Evolutionary conservation across 2,888 invertebrate species (phyloP), one percentile per base, ranked within the genome.

Genomic region (Acleris emargana): DNA sequence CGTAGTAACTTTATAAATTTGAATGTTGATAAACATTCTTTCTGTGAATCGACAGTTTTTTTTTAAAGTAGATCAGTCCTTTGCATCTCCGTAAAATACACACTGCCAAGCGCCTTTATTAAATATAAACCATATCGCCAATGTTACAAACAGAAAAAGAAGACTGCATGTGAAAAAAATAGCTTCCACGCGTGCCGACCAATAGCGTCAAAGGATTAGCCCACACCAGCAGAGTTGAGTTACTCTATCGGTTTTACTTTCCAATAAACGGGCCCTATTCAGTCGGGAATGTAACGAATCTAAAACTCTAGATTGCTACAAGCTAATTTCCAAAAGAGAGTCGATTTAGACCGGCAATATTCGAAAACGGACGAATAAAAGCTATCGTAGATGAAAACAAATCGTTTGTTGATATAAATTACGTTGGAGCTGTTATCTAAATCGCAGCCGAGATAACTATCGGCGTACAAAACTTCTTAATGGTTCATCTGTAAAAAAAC

Each of bases 401-500:
- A 63, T 63, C 51, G 58, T 57, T 62, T 51, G 45, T 49, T 47
- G 61, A 54, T 22, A 62, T 17, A 13, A 61, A 63, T 69, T 66
- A 54, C 52, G 42, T 43, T 28, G 47, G 58, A 42, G 22, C 62
- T 67, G 57, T 69, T 68, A 71, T 70, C 66, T 69, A 64, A 70
- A 69, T 68, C 64, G 55, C 68, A 43, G 52, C 59, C 43, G 38
- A 50, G 70, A 70, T 70, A 64, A 59, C 42, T 43, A 64, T 67
- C 67, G 49, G 20, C 45, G 57, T 57, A 67, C 54, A 58, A 64
- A 68, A 68, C 64, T 60, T 52, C 60, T 61, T 64, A 64, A 69
- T 68, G 68, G 69, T 62, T 51, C 52, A 64, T 64, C 64, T 55
- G 68, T 62, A 58, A 68, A 64, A 32, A 61, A 63, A 64, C 68